Evolutionary conservation across 1,140 invertebrate genomes (phyloP).

Genomic region (Aphidius gifuensis): DNA sequence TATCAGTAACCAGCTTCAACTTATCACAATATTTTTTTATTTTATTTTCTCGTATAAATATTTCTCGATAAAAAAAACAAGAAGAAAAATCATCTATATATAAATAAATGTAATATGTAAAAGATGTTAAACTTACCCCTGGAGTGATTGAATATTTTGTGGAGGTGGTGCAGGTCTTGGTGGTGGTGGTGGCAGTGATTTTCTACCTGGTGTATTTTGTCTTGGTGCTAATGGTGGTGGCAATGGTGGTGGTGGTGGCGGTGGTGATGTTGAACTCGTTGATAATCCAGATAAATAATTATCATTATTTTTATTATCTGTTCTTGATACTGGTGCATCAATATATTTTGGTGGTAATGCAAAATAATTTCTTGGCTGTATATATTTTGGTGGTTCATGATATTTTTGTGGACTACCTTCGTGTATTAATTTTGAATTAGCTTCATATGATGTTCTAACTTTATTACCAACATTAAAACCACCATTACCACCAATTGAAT

Average conservation of each 20-base stretch:
- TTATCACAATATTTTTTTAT: too few species aligned
- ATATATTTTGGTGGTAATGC: conserved; percentile 41
- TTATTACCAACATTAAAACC: conserved; percentile 32
- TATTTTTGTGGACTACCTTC: conserved; percentile 40
- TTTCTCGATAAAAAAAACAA: background rate
- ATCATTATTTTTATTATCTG: background rate
- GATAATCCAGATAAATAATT: conserved; percentile 24
- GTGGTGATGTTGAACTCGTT: conserved; percentile 24
- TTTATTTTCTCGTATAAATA: too few species aligned
- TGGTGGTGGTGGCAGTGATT: conserved; percentile 49
- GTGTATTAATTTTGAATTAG: conserved; percentile 35
- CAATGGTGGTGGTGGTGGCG: conserved; percentile 36
- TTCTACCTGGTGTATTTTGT: conserved; percentile 41
- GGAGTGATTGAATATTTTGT: conserved; percentile 28
- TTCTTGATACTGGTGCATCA: conserved; percentile 36
- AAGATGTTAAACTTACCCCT: conserved; percentile 39
- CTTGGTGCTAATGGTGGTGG: conserved; percentile 49
- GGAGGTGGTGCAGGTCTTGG: conserved; percentile 48
- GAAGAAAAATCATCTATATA: background rate
- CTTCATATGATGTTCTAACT: conserved; percentile 40
- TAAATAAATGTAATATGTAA: background rate
- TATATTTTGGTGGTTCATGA: conserved; percentile 42
- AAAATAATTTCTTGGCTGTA: conserved; percentile 38
- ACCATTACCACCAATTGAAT: conserved; percentile 20
- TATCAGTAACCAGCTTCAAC: too few species aligned